Evolutionary conservation across 2,888 invertebrate species (phyloP).

Genomic region (Synanthedon myopaeformis): DNA sequence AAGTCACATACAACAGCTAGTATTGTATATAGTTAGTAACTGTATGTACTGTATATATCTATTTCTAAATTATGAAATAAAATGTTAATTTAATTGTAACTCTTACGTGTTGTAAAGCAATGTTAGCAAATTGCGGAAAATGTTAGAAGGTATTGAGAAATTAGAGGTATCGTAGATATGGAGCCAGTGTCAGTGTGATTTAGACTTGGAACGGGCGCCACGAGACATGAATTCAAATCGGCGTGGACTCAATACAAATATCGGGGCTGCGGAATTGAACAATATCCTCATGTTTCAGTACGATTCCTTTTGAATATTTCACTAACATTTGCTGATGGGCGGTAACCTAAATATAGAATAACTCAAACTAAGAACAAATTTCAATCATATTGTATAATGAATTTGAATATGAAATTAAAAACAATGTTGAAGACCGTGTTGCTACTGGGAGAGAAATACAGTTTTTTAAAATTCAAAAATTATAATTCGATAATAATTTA

Average conservation of each 20-base stretch:
- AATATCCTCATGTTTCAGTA: conserved; percentile 27
- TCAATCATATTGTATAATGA: too few relatives aligned
- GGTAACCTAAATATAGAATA: neutral
- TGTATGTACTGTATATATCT: too few relatives aligned
- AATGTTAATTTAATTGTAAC: too few relatives aligned
- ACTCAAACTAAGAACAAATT: too few relatives aligned
- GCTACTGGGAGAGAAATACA: too few relatives aligned
- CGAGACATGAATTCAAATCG: conserved; percentile 33
- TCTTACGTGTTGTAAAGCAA: neutral
- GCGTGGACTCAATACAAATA: conserved; percentile 27
- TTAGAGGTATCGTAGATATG: conserved; percentile 1
- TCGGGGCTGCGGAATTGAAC: conserved; percentile 18
- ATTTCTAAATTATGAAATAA: too few relatives aligned
- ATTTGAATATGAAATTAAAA: too few relatives aligned
- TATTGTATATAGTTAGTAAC: too few relatives aligned
- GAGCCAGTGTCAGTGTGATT: conserved; percentile 13
- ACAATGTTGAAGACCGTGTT: too few relatives aligned
- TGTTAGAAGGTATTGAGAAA: neutral
- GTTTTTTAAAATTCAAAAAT: too few relatives aligned
- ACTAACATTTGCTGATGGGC: conserved; percentile 4
- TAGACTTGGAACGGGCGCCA: conserved; percentile 19
- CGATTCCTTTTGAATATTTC: conserved; percentile 22
- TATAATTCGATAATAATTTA: too few relatives aligned
- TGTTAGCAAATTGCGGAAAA: neutral
- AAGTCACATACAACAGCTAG: too few relatives aligned